phyloP scores from a whole-genome alignment of 2,888 invertebrate species.

The Xestia ashworthii region DNA sequence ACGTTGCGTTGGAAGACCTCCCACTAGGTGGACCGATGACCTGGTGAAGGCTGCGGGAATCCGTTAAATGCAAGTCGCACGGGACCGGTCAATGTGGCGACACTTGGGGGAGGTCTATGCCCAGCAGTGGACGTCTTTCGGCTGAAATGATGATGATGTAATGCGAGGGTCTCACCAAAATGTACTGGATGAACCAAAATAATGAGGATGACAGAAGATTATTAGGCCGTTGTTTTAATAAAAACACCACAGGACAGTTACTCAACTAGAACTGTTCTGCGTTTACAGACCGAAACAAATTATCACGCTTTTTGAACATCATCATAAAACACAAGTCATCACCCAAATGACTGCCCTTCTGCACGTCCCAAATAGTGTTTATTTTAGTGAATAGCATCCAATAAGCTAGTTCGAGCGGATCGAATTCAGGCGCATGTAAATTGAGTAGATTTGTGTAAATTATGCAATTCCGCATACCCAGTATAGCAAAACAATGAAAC shows the following conservation, averaged over 20 bases:
- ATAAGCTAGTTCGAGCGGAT: conserved; percentile 2
- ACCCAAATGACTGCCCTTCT: background rate
- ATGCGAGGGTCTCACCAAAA: background rate
- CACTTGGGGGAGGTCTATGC: too few species aligned
- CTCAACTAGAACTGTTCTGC: background rate
- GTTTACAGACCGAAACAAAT: background rate
- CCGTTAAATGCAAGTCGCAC: too few species aligned
- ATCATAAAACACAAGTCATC: background rate
- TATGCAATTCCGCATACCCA: conserved; percentile 50
- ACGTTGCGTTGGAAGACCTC: too few species aligned
- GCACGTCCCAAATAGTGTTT: background rate
- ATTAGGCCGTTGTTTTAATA: background rate
- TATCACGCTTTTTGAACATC: background rate
- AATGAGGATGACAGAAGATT: background rate
- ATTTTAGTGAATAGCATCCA: conserved; percentile 11
- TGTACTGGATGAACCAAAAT: background rate
- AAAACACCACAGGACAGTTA: background rate
- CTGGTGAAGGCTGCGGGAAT: too few species aligned
- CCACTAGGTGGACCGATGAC: too few species aligned
- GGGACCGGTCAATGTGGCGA: too few species aligned
- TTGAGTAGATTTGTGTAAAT: conserved; percentile 49
- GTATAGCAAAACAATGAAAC: conserved; percentile 56
- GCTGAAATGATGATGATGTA: background rate
- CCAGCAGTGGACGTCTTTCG: too few species aligned
- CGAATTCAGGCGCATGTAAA: conserved; percentile 42